These are phyloP conservation scores for Epirrhoe tristata DNA, from an alignment of 2,888 invertebrate genomes.

Conservation along the genomic window DNA sequence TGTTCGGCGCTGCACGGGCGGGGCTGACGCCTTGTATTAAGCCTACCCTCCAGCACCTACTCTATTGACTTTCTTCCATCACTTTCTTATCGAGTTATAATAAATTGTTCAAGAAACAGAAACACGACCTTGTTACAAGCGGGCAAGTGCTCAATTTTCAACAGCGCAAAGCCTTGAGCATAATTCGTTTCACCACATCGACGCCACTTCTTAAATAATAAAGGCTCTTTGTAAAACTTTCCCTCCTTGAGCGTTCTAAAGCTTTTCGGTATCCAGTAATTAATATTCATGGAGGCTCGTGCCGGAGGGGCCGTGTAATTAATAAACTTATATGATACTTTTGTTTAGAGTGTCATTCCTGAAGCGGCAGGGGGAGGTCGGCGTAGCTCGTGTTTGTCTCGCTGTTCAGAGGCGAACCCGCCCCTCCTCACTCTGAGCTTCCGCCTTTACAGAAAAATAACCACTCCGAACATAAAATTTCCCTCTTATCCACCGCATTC, in stretches of 20 bases:
- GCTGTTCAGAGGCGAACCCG: constrained; percentile 12
- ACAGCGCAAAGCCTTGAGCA: constrained; percentile 54
- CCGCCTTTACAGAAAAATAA: constrained; percentile 25
- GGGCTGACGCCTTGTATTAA: constrained; percentile 63
- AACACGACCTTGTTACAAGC: constrained; percentile 52
- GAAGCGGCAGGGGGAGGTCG: constrained; percentile 63
- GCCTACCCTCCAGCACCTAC: constrained; percentile 81
- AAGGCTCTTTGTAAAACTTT: constrained; percentile 85
- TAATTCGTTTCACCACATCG: constrained; percentile 80
- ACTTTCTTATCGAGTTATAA: constrained; percentile 83
- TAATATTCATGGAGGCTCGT: constrained; percentile 84
- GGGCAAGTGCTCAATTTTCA: constrained; percentile 55
- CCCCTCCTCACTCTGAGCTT: constrained; percentile 35
- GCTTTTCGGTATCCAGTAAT: constrained; percentile 85
- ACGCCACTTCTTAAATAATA: constrained; percentile 84
- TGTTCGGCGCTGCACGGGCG: constrained; percentile 65
- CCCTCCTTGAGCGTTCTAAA: constrained; percentile 84
- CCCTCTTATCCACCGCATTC: constrained; percentile 23
- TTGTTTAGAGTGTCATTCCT: constrained; percentile 84
- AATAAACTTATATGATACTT: constrained; percentile 86
- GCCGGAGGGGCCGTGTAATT: constrained; percentile 83
- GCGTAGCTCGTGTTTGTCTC: constrained; percentile 54
- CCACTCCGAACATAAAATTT: constrained; percentile 29
- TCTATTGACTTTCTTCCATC: constrained; percentile 85
- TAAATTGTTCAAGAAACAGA: constrained; percentile 61